These are phyloP conservation scores for Drosophila jambulina DNA, from an alignment of 1,140 invertebrate genomes.

Conservation along the genomic window DNA sequence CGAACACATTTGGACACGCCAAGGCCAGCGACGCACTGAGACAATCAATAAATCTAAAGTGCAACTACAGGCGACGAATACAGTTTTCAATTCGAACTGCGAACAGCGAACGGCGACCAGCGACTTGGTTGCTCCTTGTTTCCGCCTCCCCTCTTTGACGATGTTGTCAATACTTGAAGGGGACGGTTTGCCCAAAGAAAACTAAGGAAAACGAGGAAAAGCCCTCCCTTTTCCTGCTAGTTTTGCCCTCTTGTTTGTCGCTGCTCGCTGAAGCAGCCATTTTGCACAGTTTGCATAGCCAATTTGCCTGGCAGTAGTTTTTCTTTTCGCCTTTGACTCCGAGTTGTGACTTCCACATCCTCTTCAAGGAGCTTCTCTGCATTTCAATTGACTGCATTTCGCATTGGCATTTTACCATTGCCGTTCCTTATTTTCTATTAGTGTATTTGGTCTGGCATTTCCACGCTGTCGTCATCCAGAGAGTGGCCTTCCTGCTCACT, in stretches of 20 bases:
- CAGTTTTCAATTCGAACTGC: constrained; percentile 47
- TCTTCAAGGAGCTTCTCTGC: constrained; percentile 26
- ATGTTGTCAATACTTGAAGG: constrained; percentile 61
- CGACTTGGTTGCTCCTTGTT: constrained; percentile 7
- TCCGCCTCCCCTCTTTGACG: constrained; percentile 41
- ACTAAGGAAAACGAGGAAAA: not conserved
- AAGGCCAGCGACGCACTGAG: constrained; percentile 61
- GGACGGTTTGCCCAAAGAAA: constrained; percentile 5
- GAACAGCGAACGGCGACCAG: constrained; percentile 13
- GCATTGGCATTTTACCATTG: constrained; percentile 36
- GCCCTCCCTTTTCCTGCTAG: constrained; percentile 1
- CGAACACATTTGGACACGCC: constrained; percentile 50
- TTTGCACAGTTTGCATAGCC: constrained; percentile 77
- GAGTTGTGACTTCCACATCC: constrained; percentile 37
- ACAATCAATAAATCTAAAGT: constrained; percentile 82
- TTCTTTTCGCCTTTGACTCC: constrained; percentile 56
- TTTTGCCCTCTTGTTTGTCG: constrained; percentile 61
- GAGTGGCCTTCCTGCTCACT: constrained; percentile 38
- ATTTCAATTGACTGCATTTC: constrained; percentile 75
- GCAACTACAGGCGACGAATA: constrained; percentile 55
- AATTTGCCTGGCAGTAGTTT: constrained; percentile 66
- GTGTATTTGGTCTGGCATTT: constrained; percentile 4
- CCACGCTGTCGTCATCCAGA: constrained; percentile 28
- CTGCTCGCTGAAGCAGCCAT: constrained; percentile 69
- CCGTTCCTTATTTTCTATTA: constrained; percentile 40